Conservation (phyloP, 2,113 vertebrate genomes). For the Sprattus sprattus region DNA sequence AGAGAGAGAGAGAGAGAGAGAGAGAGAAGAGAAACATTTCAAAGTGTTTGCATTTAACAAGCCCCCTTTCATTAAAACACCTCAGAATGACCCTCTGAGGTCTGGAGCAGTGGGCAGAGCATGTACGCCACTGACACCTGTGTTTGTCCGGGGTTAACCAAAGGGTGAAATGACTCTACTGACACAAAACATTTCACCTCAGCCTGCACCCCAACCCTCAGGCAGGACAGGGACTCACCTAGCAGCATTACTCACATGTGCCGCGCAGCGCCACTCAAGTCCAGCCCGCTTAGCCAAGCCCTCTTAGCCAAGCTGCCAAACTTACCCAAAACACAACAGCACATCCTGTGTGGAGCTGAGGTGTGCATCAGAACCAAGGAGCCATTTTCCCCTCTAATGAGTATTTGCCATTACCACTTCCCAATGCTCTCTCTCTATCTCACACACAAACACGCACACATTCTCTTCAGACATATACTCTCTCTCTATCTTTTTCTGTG, state of each 20-base stretch:
- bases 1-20: no score
- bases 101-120: neutral
- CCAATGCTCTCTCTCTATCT: no score
- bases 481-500: no score
- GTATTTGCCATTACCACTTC: no score
- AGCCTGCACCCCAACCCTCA: neutral
- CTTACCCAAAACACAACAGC: no score
- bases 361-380: no score
- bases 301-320: neutral
- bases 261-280: neutral
- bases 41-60: neutral
- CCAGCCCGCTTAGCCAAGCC: no score
- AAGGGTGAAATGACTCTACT: neutral
- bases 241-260: neutral
- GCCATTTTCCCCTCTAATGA: no score
- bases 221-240: neutral
- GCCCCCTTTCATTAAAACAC: neutral
- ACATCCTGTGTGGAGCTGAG: no score
- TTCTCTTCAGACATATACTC: no score
- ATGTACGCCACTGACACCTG: neutral
- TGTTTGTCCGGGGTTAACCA: neutral
- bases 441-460: no score
- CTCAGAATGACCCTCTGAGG: neutral
- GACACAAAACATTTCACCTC: neutral
- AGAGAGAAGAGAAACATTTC: neutral